These are phyloP conservation scores for Strix aluco DNA, from an alignment of 2,113 vertebrate genomes.

Conservation along the genomic window DNA sequence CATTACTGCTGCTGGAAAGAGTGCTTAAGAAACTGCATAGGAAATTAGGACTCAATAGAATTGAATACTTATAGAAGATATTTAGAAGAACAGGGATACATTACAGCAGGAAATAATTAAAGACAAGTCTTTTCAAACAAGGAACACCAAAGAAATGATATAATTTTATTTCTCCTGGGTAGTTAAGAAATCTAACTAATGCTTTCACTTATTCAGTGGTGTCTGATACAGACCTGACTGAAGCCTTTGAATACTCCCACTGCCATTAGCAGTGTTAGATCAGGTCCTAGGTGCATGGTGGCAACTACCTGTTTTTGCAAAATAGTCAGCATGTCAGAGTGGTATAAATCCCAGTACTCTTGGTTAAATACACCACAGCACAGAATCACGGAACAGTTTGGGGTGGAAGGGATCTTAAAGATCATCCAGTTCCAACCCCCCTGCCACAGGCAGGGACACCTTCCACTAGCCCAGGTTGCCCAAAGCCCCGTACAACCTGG, in stretches of 20 bases:
- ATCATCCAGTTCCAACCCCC: too few species aligned
- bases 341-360: not conserved
- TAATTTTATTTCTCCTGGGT: not conserved
- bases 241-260: not conserved
- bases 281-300: not conserved
- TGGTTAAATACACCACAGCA: not conserved
- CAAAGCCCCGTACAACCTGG: too few species aligned
- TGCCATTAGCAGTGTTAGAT: not conserved
- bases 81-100: not conserved
- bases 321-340: not conserved
- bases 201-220: not conserved
- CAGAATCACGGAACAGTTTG: too few species aligned
- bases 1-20: not conserved
- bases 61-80: not conserved
- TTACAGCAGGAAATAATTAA: constrained; percentile 1
- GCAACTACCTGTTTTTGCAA: not conserved
- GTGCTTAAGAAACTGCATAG: not conserved
- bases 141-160: not conserved
- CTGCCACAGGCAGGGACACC: too few species aligned
- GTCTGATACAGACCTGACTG: not conserved
- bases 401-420: too few species aligned
- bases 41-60: not conserved
- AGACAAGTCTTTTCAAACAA: not conserved
- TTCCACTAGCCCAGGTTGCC: too few species aligned
- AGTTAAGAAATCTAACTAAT: not conserved